Percentiles rank a stretch among this genome's conserved stretches.
These are phyloP conservation scores for Lordiphosa andalusiaca DNA, from an alignment of 2,888 invertebrate genomes.

Conservation along the genomic window DNA sequence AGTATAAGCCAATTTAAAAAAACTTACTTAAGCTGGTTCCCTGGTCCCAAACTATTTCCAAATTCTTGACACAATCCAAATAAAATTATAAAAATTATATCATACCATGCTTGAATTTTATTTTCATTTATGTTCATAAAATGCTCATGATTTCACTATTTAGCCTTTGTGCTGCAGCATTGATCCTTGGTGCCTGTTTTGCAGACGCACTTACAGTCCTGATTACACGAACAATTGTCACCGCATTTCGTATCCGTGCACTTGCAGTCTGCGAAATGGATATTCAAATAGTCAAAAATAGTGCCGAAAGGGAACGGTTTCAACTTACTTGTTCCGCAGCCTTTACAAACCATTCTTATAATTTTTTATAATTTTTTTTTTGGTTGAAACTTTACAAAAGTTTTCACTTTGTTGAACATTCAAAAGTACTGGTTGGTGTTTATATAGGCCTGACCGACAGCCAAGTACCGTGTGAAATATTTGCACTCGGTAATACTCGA, in stretches of 20 bases:
- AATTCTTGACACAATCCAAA: no score
- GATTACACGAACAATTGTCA: constrained; percentile 61
- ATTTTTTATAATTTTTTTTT: neutral
- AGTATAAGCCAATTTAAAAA: no score
- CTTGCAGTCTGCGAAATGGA: constrained; percentile 51
- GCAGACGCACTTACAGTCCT: constrained; percentile 65
- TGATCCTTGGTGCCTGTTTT: constrained; percentile 62
- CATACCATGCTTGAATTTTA: neutral
- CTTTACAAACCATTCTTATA: constrained; percentile 64
- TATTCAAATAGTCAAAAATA: neutral
- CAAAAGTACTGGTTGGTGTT: neutral
- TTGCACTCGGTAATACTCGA: constrained; percentile 39
- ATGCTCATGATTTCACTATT: constrained; percentile 1
- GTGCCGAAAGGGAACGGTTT: neutral
- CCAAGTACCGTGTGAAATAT: constrained; percentile 12
- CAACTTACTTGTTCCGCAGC: constrained; percentile 61
- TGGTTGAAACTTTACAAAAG: neutral
- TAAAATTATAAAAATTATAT: no score
- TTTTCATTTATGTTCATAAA: neutral
- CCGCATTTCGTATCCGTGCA: constrained; percentile 60
- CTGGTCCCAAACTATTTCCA: no score
- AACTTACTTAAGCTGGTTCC: no score
- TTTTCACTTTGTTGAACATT: constrained; percentile 11
- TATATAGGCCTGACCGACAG: constrained; percentile 42
- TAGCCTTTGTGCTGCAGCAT: constrained; percentile 56